Evolutionary conservation across 2,888 invertebrate species (phyloP).

Genomic region (Myopa tessellatipennis): DNA sequence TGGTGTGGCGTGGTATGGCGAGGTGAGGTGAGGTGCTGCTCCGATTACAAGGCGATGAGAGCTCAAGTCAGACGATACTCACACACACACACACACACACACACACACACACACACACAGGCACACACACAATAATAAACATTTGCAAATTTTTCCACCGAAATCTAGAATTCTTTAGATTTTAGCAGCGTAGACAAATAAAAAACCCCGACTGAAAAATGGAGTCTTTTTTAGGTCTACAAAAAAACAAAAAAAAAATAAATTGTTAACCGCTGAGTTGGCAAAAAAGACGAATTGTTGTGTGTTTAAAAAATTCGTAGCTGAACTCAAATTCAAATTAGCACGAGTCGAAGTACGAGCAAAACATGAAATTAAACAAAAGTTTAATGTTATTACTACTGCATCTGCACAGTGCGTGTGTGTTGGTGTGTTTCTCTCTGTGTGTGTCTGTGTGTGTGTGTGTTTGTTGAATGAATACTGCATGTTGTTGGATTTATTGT

Average conservation of each 20-base stretch:
- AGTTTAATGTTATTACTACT: background rate
- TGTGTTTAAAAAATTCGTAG: background rate
- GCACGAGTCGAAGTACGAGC: background rate
- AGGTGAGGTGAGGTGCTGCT: background rate
- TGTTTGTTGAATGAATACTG: background rate
- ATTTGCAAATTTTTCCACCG: background rate
- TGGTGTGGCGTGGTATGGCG: too few species aligned
- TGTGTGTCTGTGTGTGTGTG: background rate
- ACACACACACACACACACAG: too few species aligned
- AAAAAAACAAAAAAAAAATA: background rate
- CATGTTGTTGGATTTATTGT: too few species aligned
- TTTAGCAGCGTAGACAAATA: background rate
- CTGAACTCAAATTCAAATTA: background rate
- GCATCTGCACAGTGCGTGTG: too few species aligned
- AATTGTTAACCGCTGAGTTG: slow-evolving; percentile 7
- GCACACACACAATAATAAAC: background rate
- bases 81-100: too few species aligned
- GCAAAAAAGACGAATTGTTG: background rate
- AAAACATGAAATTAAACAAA: background rate
- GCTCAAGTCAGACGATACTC: too few species aligned
- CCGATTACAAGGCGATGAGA: background rate
- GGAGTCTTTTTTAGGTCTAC: background rate
- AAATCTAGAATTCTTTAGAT: background rate
- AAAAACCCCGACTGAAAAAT: background rate
- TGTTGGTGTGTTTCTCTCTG: background rate